Conservation (phyloP, 2,888 invertebrate species). For the Ceramica pisi region DNA sequence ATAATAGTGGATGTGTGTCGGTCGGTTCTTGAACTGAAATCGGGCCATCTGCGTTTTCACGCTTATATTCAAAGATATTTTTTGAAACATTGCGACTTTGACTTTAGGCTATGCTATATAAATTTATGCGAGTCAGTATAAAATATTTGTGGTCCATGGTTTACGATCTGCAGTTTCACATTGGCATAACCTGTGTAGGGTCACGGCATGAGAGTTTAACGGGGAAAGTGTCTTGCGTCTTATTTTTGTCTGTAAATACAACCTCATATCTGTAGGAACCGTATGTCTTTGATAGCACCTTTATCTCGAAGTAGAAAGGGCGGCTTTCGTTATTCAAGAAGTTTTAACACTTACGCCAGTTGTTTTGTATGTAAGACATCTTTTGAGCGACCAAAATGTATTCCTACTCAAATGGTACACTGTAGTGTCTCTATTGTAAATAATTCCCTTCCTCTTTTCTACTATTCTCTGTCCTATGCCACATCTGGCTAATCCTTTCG, state of each 20-base stretch:
- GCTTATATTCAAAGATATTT: neutral
- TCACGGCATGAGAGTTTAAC: slow-evolving; percentile 10
- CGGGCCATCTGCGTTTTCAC: neutral
- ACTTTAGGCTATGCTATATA: neutral
- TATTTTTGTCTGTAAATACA: slow-evolving; percentile 16
- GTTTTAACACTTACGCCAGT: neutral
- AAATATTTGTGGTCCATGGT: slow-evolving; percentile 47
- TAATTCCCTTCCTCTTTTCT: too few relatives aligned
- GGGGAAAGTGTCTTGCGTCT: slow-evolving; percentile 23
- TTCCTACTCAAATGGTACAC: neutral
- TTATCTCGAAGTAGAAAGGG: neutral
- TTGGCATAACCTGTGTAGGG: slow-evolving; percentile 23
- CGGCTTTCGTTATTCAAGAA: neutral
- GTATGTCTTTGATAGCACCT: neutral
- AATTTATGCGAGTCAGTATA: slow-evolving; percentile 31
- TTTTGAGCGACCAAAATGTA: neutral
- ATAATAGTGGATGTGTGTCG: neutral
- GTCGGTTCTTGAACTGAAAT: neutral
- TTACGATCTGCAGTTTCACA: slow-evolving; percentile 31
- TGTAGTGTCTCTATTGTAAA: too few relatives aligned
- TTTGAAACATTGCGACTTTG: neutral
- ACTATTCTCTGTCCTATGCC: too few relatives aligned
- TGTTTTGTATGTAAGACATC: neutral
- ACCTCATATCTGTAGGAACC: neutral
- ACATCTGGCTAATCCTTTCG: too few relatives aligned